A percentile compares a stretch with the other conserved stretches of the same genome.
phyloP scores from a whole-genome alignment of 2,888 invertebrate genomes.

The Acronicta leporina region DNA sequence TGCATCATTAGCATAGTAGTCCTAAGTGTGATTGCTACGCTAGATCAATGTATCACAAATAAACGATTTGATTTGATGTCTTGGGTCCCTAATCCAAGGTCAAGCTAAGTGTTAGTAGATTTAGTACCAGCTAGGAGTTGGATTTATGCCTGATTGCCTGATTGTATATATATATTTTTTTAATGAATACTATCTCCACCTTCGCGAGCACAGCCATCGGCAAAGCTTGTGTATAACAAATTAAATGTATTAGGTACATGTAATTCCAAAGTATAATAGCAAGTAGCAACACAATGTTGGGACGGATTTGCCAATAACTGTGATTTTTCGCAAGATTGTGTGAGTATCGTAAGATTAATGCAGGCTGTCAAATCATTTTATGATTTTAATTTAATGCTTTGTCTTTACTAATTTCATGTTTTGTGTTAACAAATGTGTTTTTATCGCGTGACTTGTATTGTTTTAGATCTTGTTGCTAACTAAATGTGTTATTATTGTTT shows the following conservation, averaged over 20 bases:
- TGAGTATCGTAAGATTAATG: slow-evolving; percentile 15
- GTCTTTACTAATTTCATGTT: slow-evolving; percentile 18
- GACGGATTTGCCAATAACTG: slow-evolving; percentile 33
- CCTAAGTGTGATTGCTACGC: too few species aligned
- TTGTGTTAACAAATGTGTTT: slow-evolving; percentile 24
- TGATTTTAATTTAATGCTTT: slow-evolving; percentile 30
- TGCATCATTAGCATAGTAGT: too few species aligned
- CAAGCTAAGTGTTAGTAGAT: too few species aligned
- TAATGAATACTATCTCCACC: too few species aligned
- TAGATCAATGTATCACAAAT: too few species aligned
- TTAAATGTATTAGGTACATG: slow-evolving; percentile 1
- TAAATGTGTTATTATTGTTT: neutral
- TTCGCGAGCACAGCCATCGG: neutral
- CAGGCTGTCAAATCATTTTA: neutral
- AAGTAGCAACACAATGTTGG: slow-evolving; percentile 18
- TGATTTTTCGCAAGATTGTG: slow-evolving; percentile 28
- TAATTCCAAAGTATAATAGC: slow-evolving; percentile 12
- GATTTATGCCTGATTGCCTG: too few species aligned
- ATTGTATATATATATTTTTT: too few species aligned
- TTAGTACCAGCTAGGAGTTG: too few species aligned
- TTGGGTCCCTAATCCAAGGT: too few species aligned
- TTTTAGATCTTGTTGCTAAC: slow-evolving; percentile 8
- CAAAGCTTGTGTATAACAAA: too few species aligned
- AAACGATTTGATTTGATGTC: too few species aligned
- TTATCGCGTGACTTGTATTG: slow-evolving; percentile 14